These are phyloP conservation scores for Euborellia annulipes DNA, from an alignment of 1,140 invertebrate species.

Conservation along the genomic window DNA sequence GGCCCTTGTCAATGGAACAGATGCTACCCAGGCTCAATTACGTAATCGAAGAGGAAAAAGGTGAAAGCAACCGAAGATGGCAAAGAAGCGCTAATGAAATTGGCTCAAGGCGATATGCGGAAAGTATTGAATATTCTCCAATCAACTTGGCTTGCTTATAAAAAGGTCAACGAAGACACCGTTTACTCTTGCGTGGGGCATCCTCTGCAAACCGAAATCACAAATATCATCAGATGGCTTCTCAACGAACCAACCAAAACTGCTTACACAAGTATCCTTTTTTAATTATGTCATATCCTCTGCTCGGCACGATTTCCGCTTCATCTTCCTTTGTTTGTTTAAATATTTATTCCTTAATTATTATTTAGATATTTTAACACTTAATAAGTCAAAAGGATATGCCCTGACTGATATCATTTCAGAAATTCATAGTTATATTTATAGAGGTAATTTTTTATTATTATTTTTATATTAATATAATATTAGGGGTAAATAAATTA, in stretches of 20 bases:
- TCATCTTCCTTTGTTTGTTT: background rate
- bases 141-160: slow-evolving; percentile 77
- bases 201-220: slow-evolving; percentile 78
- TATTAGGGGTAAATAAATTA: too few species aligned
- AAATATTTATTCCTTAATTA: slow-evolving; percentile 3
- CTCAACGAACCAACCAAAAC: slow-evolving; percentile 69
- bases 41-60: slow-evolving; percentile 72
- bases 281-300: background rate
- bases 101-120: slow-evolving; percentile 96
- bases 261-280: slow-evolving; percentile 72
- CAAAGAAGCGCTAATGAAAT: slow-evolving; percentile 71
- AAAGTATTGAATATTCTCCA: slow-evolving; percentile 92
- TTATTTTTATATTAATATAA: background rate
- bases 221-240: slow-evolving; percentile 75
- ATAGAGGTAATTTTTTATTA: slow-evolving; percentile 52
- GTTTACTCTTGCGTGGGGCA: slow-evolving; percentile 96
- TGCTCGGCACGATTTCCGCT: background rate
- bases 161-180: slow-evolving; percentile 72
- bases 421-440: slow-evolving; percentile 69
- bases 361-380: slow-evolving; percentile 58
- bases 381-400: slow-evolving; percentile 75
- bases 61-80: slow-evolving; percentile 80
- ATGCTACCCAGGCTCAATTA: slow-evolving; percentile 79
- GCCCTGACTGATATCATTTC: slow-evolving; percentile 81
- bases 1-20: slow-evolving; percentile 69